Evolutionary conservation across 2,113 vertebrate species (phyloP), one percentile per base, ranked within the genome.

Genomic region (Onychorhynchus coronatus): DNA sequence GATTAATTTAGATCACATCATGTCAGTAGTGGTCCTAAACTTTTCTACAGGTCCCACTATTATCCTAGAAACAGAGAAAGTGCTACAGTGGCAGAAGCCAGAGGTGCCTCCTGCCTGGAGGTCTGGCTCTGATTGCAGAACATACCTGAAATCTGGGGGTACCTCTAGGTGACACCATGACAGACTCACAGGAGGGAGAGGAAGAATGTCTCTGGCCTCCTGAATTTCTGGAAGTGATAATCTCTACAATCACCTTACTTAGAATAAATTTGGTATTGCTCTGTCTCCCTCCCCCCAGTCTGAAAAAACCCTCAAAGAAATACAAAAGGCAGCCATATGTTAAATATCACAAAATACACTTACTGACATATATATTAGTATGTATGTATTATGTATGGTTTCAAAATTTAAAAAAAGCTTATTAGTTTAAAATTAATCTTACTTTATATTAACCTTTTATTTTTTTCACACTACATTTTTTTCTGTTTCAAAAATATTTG

Each of bases 11-110:
- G 71, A 82, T 73, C 77, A 46, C 72, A 82, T 92, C 75, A 82
- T 82, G 23, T 35, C 87, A 85, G 77, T 73, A 95, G 85, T 50
- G 85, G 78, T 94, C 82, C 93, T 90, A 95, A 96, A 93, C 67
- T 73, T 71, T 92, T 77, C 83, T 74, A 56, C 72, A 84, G 72
- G 25, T 15, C 30, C 21, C 14, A 47, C 33, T 72, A 89, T 73
- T 68, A 89, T 75, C 23, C 44, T 53, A 75, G 70, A 44, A 95
- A 93, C 7, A 67, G 85, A 78, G 44, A 27, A 75, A 78, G 53
- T 41, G 61, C 39, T 81, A 66, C 20, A n/a, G 7, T 55, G 56
- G 46, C 56, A 92, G 55, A 78, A 56, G 37, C 19, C 44, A 78
- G 79, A 78, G 47, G 24, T 85, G 6, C 16, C 24, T 87, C 15